Conservation (phyloP, 2,113 vertebrate species). For the Pelvicachromis taeniatus region DNA sequence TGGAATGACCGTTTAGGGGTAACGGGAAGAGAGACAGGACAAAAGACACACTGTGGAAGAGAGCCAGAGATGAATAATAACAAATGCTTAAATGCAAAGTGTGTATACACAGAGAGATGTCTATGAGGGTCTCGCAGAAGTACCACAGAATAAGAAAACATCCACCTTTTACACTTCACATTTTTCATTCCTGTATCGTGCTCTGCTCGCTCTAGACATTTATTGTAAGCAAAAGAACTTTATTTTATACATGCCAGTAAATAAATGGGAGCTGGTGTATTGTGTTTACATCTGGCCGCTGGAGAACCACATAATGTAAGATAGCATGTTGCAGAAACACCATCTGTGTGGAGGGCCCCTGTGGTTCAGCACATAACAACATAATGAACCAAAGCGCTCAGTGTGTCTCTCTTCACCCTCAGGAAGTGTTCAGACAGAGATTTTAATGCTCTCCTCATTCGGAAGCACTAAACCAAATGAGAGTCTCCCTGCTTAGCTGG, state of each 20-base stretch:
- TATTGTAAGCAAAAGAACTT: background rate
- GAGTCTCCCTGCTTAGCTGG: background rate
- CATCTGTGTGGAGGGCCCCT: background rate
- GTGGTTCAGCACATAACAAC: background rate
- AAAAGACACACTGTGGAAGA: background rate
- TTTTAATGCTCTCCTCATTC: background rate
- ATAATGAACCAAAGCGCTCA: background rate
- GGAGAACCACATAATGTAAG: background rate
- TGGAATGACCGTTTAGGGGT: background rate
- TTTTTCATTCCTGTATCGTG: background rate
- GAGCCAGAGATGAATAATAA: background rate
- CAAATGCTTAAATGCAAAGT: background rate
- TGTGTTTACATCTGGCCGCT: background rate
- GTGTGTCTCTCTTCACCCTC: background rate
- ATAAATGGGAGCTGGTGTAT: background rate
- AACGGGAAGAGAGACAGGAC: background rate
- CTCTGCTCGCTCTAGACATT: background rate
- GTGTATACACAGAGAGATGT: background rate
- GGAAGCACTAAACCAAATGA: background rate
- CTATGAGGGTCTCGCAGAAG: background rate
- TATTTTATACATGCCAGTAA: background rate
- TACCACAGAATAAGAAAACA: background rate
- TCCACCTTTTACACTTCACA: background rate
- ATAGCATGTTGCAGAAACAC: background rate
- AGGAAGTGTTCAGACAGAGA: background rate